These are phyloP conservation scores for Petrocephalus microphthalmus DNA, from an alignment of 2,113 vertebrate genomes.

Conservation along the genomic window DNA sequence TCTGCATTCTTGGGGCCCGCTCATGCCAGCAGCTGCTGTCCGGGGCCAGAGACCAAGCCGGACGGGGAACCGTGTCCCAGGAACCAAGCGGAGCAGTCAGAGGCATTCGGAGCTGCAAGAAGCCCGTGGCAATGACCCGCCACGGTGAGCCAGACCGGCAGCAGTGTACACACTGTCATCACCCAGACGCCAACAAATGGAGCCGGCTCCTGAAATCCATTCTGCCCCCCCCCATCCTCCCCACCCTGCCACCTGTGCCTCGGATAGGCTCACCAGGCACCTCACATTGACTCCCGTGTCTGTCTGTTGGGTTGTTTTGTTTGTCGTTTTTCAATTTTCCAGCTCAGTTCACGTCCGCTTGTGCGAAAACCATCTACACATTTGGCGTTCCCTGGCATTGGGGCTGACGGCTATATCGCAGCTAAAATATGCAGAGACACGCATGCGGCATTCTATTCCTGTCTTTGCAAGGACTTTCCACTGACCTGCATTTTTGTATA, in stretches of 20 bases:
- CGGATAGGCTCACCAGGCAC: not conserved
- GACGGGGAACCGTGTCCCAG: not conserved
- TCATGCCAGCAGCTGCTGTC: not conserved
- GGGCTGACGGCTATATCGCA: not conserved
- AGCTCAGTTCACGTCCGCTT: not conserved
- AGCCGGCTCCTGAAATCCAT: not conserved
- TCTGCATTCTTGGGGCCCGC: not conserved
- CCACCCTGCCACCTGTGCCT: not conserved
- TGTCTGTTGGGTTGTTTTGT: not conserved
- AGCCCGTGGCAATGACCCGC: not conserved
- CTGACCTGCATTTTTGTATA: not conserved
- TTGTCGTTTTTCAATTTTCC: slow-evolving; percentile 11
- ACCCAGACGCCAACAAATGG: not conserved
- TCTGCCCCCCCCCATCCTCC: not conserved
- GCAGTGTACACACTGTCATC: slow-evolving; percentile 1
- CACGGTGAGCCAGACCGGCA: not conserved
- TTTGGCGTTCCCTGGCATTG: not conserved
- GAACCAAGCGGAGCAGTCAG: not conserved
- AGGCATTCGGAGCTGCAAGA: not conserved
- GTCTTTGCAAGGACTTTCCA: not conserved
- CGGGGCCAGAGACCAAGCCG: not conserved
- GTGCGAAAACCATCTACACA: not conserved
- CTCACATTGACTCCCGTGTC: not conserved
- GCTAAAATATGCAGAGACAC: not conserved
- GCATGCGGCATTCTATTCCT: not conserved